Percentiles rank a stretch among this genome's conserved stretches.
phyloP scores from a whole-genome alignment of 2,888 invertebrate species.

The Lissonota sp. region DNA sequence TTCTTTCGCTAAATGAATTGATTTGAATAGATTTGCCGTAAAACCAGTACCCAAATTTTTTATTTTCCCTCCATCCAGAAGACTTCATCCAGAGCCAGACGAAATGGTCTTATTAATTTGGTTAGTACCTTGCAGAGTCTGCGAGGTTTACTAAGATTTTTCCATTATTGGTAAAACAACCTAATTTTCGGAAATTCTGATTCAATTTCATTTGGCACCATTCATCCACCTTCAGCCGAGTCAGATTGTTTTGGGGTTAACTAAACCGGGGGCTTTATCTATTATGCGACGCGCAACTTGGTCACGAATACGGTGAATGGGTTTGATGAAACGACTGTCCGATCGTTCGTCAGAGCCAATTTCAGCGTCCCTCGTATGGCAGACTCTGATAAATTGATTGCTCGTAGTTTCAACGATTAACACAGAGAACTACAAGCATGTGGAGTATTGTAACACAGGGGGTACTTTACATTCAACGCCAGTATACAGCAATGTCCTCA shows the following conservation, averaged over 20 bases:
- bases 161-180: background rate
- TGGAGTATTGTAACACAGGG: slow-evolving; percentile 57
- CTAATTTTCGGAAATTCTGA: background rate
- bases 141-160: too few species aligned
- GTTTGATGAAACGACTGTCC: slow-evolving; percentile 63
- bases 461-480: slow-evolving; percentile 62
- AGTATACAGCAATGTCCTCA: slow-evolving; percentile 29
- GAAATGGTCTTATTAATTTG: too few species aligned
- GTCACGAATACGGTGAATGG: slow-evolving; percentile 43
- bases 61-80: background rate
- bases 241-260: slow-evolving; percentile 13
- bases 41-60: background rate
- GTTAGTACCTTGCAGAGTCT: too few species aligned
- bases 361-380: slow-evolving; percentile 32
- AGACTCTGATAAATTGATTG: slow-evolving; percentile 65
- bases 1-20: slow-evolving; percentile 41
- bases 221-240: background rate
- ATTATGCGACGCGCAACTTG: slow-evolving; percentile 28
- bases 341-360: slow-evolving; percentile 56
- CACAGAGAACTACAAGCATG: slow-evolving; percentile 46
- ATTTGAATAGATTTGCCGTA: slow-evolving; percentile 52
- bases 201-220: background rate
- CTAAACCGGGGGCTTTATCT: slow-evolving; percentile 28
- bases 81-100: background rate
- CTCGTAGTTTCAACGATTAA: slow-evolving; percentile 65